A percentile compares a stretch with the other conserved stretches of the same genome.
Conservation (phyloP, 2,888 invertebrate genomes). For the Tetheella fluctuosa region DNA sequence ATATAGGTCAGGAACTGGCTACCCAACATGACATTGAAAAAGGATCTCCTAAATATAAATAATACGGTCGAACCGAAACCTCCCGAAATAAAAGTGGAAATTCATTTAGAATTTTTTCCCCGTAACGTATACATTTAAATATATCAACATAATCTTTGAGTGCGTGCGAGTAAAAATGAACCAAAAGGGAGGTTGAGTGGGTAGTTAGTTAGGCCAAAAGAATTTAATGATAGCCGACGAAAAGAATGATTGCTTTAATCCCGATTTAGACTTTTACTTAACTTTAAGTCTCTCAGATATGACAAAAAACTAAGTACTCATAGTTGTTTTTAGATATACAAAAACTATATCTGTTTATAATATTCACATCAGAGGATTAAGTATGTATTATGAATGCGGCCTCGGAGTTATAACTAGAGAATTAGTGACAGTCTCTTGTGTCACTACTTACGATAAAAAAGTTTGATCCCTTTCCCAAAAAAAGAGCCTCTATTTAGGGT, state of each 20-base stretch:
- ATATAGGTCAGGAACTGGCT: constrained; percentile 36
- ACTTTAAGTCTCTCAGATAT: constrained; percentile 29
- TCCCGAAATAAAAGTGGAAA: constrained; percentile 71
- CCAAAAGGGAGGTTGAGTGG: constrained; percentile 49
- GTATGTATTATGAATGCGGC: too few relatives aligned
- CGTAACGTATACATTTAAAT: constrained; percentile 73
- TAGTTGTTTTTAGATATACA: neutral
- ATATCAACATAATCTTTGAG: constrained; percentile 72
- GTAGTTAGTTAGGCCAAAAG: constrained; percentile 28
- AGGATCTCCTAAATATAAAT: constrained; percentile 63
- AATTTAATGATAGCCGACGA: constrained; percentile 39
- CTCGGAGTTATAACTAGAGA: too few relatives aligned
- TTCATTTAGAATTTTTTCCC: constrained; percentile 65
- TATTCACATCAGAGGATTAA: neutral
- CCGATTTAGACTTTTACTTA: constrained; percentile 28
- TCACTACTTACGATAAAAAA: constrained; percentile 47
- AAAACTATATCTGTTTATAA: neutral
- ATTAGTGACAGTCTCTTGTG: neutral
- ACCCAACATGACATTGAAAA: constrained; percentile 63
- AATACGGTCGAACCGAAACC: constrained; percentile 58
- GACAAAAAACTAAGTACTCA: neutral
- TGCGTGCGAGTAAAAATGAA: constrained; percentile 61
- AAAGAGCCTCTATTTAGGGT: constrained; percentile 47
- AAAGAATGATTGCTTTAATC: constrained; percentile 47
- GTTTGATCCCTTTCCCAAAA: constrained; percentile 65